phyloP scores from a whole-genome alignment of 2,888 invertebrate species.

The Orthosia cruda region DNA sequence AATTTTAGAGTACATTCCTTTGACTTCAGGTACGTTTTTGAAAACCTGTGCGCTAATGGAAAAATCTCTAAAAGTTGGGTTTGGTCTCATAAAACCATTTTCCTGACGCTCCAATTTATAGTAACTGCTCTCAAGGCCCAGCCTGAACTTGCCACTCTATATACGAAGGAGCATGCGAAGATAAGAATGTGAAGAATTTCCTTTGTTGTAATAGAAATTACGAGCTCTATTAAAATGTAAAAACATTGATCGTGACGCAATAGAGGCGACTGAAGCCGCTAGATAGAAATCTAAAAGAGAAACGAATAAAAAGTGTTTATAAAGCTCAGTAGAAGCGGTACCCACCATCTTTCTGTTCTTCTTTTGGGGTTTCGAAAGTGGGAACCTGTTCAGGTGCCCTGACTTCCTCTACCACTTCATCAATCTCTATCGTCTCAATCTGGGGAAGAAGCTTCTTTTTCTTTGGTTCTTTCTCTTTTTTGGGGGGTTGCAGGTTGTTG shows the following conservation, averaged over 20 bases:
- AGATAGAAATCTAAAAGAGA: constrained; percentile 9
- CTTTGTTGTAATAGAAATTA: constrained; percentile 6
- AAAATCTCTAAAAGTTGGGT: background rate
- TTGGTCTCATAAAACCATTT: constrained; percentile 8
- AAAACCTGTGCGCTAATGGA: background rate
- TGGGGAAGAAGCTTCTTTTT: constrained; percentile 90
- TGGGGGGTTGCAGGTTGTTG: constrained; percentile 81
- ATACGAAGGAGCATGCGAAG: constrained; percentile 15
- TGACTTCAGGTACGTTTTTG: background rate
- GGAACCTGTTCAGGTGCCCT: constrained; percentile 66
- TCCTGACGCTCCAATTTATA: background rate
- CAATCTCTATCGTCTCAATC: constrained; percentile 72
- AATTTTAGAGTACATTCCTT: background rate
- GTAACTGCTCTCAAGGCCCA: background rate
- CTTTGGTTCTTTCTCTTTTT: constrained; percentile 92
- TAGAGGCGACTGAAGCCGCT: background rate
- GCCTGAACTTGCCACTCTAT: constrained; percentile 5
- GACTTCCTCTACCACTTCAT: constrained; percentile 68
- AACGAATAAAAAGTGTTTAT: constrained; percentile 7
- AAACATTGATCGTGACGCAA: constrained; percentile 10
- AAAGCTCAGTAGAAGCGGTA: constrained; percentile 58
- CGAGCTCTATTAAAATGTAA: constrained; percentile 6
- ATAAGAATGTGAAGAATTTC: constrained; percentile 9
- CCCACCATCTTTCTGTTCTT: constrained; percentile 78
- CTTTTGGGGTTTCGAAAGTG: constrained; percentile 64